These are phyloP conservation scores for Dendroctonus valens DNA, from an alignment of 1,140 invertebrate genomes.

Conservation along the genomic window DNA sequence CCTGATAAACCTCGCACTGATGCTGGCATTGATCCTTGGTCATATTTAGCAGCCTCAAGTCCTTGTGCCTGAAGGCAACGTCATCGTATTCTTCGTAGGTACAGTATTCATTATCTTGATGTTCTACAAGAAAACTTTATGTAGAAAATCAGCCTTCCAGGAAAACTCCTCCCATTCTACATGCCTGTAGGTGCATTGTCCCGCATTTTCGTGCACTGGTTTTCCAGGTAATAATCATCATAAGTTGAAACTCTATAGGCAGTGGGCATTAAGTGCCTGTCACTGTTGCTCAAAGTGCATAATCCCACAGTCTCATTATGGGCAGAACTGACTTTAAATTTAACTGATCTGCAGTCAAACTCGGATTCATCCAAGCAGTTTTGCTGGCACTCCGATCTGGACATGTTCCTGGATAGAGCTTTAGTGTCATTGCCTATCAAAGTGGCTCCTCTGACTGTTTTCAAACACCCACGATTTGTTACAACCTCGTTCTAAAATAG, in stretches of 20 bases:
- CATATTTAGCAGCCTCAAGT: constrained; percentile 37
- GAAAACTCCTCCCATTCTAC: neutral
- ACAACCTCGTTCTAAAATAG: constrained; percentile 35
- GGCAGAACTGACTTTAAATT: constrained; percentile 48
- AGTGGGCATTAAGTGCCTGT: constrained; percentile 61
- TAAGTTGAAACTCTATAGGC: constrained; percentile 61
- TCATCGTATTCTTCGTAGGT: constrained; percentile 49
- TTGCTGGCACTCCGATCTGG: constrained; percentile 53
- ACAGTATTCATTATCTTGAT: constrained; percentile 40
- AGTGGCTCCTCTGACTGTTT: constrained; percentile 53
- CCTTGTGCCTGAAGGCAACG: constrained; percentile 39
- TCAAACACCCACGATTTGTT: constrained; percentile 53
- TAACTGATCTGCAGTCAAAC: constrained; percentile 53
- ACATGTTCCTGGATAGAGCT: constrained; percentile 49
- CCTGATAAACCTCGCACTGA: constrained; percentile 38
- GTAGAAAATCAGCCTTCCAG: too few species aligned
- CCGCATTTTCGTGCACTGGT: constrained; percentile 53
- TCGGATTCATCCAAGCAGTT: constrained; percentile 52
- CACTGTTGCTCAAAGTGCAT: constrained; percentile 59
- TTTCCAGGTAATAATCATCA: constrained; percentile 64
- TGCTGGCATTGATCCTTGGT: constrained; percentile 45
- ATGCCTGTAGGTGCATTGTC: neutral
- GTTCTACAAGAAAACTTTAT: neutral
- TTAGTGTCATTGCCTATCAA: constrained; percentile 53
- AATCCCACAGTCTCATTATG: constrained; percentile 49